Evolutionary conservation across 2,888 invertebrate genomes (phyloP).

Genomic region (Xestia rhomboidea): DNA sequence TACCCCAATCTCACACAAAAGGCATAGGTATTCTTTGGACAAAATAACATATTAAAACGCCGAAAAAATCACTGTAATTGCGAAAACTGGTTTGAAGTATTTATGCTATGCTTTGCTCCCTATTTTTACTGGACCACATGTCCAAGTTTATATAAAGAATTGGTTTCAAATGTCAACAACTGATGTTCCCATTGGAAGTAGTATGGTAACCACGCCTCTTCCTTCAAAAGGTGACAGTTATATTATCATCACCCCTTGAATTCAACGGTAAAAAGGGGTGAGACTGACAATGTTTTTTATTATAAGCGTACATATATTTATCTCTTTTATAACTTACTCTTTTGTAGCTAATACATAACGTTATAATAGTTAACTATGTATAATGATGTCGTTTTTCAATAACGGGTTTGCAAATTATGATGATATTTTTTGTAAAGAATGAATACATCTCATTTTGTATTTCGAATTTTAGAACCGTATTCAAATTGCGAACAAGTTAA

Average conservation of each 20-base stretch:
- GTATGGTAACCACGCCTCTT: conserved; percentile 88
- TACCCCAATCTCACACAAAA: not conserved
- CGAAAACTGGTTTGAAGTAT: conserved; percentile 27
- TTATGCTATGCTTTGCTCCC: not conserved
- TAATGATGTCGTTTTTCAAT: conserved; percentile 12
- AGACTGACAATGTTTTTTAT: conserved; percentile 55
- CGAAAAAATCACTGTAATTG: not conserved
- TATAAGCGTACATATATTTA: conserved; percentile 39
- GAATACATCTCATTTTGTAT: conserved; percentile 21
- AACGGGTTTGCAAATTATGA: conserved; percentile 28
- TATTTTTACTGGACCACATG: conserved; percentile 26
- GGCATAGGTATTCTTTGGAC: not conserved
- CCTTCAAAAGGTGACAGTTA: conserved; percentile 83
- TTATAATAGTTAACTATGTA: not conserved
- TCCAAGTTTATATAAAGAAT: conserved; percentile 69
- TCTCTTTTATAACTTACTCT: conserved; percentile 26
- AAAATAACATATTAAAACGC: not conserved
- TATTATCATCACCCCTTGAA: conserved; percentile 74
- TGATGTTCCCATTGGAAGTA: conserved; percentile 82
- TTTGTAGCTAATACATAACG: conserved; percentile 15
- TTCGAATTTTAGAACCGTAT: conserved; percentile 10
- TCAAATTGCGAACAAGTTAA: conserved; percentile 23
- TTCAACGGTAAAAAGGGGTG: conserved; percentile 69
- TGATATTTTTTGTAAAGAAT: not conserved
- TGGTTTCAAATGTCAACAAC: conserved; percentile 79